Percentiles rank a stretch among this genome's conserved stretches.
These are phyloP conservation scores for Ruditapes philippinarum DNA, from an alignment of 1,140 invertebrate genomes.

Conservation along the genomic window DNA sequence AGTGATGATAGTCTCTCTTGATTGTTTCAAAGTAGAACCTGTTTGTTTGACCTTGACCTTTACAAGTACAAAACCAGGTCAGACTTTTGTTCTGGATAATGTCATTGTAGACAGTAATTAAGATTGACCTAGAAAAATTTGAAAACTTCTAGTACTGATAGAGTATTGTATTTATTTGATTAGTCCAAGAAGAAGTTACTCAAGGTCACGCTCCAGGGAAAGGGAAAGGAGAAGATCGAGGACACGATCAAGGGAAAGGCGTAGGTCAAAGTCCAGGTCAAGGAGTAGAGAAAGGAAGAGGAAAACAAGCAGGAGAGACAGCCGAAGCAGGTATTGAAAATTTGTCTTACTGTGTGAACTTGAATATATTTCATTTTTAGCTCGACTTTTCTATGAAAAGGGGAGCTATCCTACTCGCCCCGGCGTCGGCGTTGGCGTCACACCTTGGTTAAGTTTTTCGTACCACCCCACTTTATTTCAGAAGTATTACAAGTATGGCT, in stretches of 20 bases:
- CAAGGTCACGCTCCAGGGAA: slow-evolving; percentile 55
- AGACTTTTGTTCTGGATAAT: neutral
- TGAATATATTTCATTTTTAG: too few relatives aligned
- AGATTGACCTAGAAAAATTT: too few relatives aligned
- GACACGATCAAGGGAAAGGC: slow-evolving; percentile 9
- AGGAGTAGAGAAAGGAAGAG: slow-evolving; percentile 49
- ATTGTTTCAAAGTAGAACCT: neutral
- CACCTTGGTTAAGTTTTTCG: too few relatives aligned
- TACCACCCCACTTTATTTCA: too few relatives aligned
- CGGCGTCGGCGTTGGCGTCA: too few relatives aligned
- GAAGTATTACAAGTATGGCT: too few relatives aligned
- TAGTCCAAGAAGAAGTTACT: slow-evolving; percentile 22
- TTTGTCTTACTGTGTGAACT: too few relatives aligned
- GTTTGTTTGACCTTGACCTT: neutral
- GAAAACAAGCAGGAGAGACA: slow-evolving; percentile 21
- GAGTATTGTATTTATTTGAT: neutral
- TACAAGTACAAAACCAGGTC: neutral
- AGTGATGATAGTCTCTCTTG: neutral
- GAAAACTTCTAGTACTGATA: too few relatives aligned
- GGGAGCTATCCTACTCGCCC: too few relatives aligned
- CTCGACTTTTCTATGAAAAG: too few relatives aligned
- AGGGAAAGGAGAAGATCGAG: slow-evolving; percentile 14
- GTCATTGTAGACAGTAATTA: neutral
- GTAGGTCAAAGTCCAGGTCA: slow-evolving; percentile 3
- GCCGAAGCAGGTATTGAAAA: slow-evolving; percentile 49